Conservation (phyloP, 2,797 vertebrate genomes). For the Hippopotamyrus pictus region DNA sequence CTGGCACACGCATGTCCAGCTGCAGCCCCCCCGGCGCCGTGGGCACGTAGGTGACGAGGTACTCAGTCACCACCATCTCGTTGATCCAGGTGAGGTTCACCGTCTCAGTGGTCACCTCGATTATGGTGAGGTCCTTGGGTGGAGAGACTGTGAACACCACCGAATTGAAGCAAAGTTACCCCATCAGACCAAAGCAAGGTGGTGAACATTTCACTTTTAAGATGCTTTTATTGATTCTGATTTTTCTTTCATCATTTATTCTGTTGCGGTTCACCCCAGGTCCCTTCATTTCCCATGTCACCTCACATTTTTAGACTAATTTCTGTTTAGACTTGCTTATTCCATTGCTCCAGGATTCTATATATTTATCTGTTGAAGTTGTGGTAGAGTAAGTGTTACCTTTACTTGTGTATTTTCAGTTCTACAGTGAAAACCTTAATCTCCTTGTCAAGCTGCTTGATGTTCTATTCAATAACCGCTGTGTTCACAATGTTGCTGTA, state of each 20-base stretch:
- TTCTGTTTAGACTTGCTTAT: neutral
- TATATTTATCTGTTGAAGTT: neutral
- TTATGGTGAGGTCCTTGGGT: constrained; percentile 80
- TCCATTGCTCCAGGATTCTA: neutral
- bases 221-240: neutral
- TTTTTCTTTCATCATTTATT: neutral
- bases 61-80: constrained; percentile 82
- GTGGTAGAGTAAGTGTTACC: neutral
- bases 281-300: neutral
- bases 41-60: constrained; percentile 81
- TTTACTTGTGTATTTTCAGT: neutral
- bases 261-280: neutral
- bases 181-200: neutral
- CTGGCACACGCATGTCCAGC: constrained; percentile 79
- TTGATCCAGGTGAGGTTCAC: constrained; percentile 91
- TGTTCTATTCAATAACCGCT: neutral
- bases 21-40: constrained; percentile 81
- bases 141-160: constrained; percentile 73
- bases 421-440: neutral
- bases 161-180: neutral
- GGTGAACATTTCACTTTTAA: neutral
- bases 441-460: neutral
- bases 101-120: constrained; percentile 77
- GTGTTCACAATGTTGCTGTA: neutral
- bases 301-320: neutral